A percentile compares a stretch with the other conserved stretches of the same genome.
phyloP scores from a whole-genome alignment of 2,113 vertebrate genomes.

The Silurus glanis region DNA sequence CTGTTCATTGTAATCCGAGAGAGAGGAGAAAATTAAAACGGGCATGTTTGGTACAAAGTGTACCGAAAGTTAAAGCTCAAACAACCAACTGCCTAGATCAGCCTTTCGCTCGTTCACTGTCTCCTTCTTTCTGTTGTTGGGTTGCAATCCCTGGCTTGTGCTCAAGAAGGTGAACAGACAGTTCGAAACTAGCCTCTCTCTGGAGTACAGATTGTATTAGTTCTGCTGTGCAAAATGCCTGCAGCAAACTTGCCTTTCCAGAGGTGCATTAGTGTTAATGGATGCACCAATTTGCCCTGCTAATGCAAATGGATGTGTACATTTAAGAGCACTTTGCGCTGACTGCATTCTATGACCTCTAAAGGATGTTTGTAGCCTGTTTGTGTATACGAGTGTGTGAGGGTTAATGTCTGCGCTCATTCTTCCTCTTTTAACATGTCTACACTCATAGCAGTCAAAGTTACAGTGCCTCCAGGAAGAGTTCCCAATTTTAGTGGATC shows the following conservation, averaged over 20 bases:
- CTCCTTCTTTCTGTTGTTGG: background rate
- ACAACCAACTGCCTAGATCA: conserved; percentile 4
- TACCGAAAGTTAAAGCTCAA: conserved; percentile 34
- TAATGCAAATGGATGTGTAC: conserved; percentile 38
- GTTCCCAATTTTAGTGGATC: background rate
- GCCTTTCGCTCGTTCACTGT: background rate
- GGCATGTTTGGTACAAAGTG: conserved; percentile 19
- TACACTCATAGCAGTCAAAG: background rate
- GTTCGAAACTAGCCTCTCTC: background rate
- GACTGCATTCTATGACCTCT: conserved; percentile 17
- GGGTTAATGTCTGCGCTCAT: background rate
- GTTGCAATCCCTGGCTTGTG: conserved; percentile 6
- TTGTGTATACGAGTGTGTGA: background rate
- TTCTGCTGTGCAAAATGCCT: conserved; percentile 17
- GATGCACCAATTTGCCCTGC: conserved; percentile 21
- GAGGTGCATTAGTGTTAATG: conserved; percentile 43
- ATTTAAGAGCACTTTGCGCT: conserved; percentile 15
- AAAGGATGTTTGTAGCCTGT: background rate
- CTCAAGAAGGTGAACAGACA: background rate
- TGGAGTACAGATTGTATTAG: background rate
- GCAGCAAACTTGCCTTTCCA: conserved; percentile 27
- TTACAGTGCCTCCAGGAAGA: background rate
- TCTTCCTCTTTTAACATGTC: background rate
- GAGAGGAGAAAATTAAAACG: conserved; percentile 15
- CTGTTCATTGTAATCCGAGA: conserved; percentile 47